A percentile compares a stretch with the other conserved stretches of the same genome.
Conservation (phyloP, 2,113 vertebrate species). For the Tenebrosternarchus preto region DNA sequence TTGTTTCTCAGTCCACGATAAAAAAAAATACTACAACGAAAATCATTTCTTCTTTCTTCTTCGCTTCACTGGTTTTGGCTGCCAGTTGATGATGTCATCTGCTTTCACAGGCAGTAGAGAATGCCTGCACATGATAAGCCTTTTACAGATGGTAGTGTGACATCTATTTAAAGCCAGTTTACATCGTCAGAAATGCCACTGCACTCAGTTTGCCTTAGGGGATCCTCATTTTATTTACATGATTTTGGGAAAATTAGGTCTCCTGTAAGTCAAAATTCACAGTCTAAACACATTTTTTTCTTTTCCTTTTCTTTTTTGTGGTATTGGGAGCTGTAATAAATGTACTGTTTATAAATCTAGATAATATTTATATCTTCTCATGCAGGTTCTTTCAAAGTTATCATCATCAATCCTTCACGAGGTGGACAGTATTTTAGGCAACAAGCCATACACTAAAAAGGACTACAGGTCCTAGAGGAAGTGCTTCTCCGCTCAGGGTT, state of each 20-base stretch:
- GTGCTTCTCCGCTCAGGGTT: conserved; percentile 5
- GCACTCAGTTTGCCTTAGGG: background rate
- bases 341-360: background rate
- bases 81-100: background rate
- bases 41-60: background rate
- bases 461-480: conserved; percentile 84
- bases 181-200: background rate
- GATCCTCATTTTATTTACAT: too few relatives aligned
- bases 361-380: conserved; percentile 25
- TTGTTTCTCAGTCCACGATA: background rate
- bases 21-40: background rate
- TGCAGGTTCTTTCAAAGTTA: conserved; percentile 90
- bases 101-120: background rate
- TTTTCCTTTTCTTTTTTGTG: background rate
- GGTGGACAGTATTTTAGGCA: conserved; percentile 92
- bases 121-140: background rate
- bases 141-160: too few relatives aligned
- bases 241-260: too few relatives aligned
- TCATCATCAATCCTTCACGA: conserved; percentile 87
- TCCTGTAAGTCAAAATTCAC: too few relatives aligned
- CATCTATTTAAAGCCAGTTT: background rate
- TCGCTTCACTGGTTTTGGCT: background rate
- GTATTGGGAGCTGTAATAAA: background rate
- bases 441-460: conserved; percentile 94
- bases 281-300: background rate